Evolutionary conservation across 2,797 vertebrate genomes (phyloP).

Genomic region (Mareca strepera): DNA sequence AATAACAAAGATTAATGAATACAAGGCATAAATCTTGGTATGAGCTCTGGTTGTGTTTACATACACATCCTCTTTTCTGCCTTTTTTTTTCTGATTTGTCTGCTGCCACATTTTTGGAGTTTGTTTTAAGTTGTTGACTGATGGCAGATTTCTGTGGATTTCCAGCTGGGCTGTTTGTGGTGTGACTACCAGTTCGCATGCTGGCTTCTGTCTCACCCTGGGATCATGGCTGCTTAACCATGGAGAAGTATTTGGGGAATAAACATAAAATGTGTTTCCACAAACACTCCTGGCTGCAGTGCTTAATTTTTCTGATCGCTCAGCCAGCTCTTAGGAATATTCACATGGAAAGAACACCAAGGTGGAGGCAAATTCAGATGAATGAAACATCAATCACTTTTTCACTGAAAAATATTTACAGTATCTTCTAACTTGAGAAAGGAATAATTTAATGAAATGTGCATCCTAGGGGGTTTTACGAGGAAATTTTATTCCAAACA

Average conservation of each 20-base stretch:
- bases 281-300: neutral
- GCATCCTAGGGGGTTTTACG: neutral
- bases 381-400: constrained; percentile 31
- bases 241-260: neutral
- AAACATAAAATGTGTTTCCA: neutral
- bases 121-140: neutral
- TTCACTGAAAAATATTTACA: constrained; percentile 17
- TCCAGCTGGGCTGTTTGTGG: neutral
- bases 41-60: neutral
- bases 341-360: neutral
- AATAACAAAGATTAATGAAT: neutral
- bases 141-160: neutral
- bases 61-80: neutral
- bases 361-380: constrained; percentile 18
- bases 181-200: neutral
- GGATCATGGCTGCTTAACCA: neutral
- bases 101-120: neutral
- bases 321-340: neutral
- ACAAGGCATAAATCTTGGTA: neutral
- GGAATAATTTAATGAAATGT: neutral
- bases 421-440: neutral
- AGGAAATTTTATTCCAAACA: neutral
- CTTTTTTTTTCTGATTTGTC: neutral
- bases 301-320: neutral
- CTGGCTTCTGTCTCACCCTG: neutral